These are phyloP conservation scores for Suricata suricatta DNA, from an alignment of 2,113 vertebrate species.

Conservation along the genomic window DNA sequence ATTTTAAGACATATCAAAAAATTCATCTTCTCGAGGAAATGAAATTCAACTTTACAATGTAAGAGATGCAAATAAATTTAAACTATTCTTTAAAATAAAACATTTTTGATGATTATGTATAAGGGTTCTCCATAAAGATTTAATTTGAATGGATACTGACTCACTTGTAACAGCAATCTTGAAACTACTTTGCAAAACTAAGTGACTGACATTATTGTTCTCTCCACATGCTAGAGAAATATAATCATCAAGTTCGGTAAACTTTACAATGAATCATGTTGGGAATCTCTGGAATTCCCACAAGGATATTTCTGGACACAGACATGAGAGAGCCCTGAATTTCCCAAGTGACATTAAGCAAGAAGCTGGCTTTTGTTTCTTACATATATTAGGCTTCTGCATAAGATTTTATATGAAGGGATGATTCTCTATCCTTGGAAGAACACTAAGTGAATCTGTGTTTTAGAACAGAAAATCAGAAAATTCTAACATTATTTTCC, in stretches of 20 bases:
- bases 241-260: not conserved
- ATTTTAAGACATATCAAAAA: not conserved
- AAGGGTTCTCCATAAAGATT: not conserved
- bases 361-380: constrained; percentile 20
- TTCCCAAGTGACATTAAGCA: not conserved
- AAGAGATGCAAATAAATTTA: not conserved
- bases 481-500: not conserved
- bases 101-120: not conserved
- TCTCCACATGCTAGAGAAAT: not conserved
- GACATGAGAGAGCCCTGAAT: not conserved
- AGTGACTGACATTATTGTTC: not conserved
- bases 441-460: not conserved
- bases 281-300: not conserved
- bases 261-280: not conserved
- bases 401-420: constrained; percentile 6
- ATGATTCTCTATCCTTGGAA: not conserved
- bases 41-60: not conserved
- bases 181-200: not conserved
- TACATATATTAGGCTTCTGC: not conserved
- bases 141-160: not conserved
- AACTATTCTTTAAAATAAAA: constrained; percentile 11
- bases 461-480: constrained; percentile 1
- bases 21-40: not conserved
- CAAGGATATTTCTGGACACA: not conserved
- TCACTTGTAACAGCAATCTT: not conserved